Conservation (phyloP, 2,113 vertebrate genomes). For the Colaptes auratus region DNA sequence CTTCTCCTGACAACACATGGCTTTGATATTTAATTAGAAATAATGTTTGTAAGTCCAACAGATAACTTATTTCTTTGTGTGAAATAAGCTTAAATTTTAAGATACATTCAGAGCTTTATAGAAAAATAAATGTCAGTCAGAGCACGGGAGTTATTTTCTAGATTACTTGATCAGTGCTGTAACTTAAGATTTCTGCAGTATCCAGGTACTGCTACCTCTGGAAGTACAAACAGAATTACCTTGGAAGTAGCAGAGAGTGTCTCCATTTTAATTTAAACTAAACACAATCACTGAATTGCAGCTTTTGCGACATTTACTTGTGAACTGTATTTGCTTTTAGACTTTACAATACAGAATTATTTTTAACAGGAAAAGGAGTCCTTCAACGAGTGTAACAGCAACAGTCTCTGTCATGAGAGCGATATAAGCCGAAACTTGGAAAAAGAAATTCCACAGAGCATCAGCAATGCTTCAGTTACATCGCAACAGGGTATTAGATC, state of each 20-base stretch:
- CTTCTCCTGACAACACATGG: too few species aligned
- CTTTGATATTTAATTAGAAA: too few species aligned
- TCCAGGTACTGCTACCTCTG: neutral
- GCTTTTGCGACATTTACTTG: neutral
- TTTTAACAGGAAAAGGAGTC: slow-evolving; percentile 63
- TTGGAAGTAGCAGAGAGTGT: fast-evolving
- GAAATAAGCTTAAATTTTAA: too few species aligned
- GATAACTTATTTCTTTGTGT: too few species aligned
- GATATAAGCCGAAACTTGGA: slow-evolving; percentile 80
- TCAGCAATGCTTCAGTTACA: slow-evolving; percentile 68
- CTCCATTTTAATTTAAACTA: neutral
- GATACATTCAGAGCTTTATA: too few species aligned
- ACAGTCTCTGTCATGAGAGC: slow-evolving; percentile 67
- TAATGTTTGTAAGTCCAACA: too few species aligned
- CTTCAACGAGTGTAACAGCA: slow-evolving; percentile 76
- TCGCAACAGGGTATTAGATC: slow-evolving; percentile 73
- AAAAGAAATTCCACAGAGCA: slow-evolving; percentile 69
- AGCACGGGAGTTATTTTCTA: too few species aligned
- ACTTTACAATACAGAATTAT: neutral
- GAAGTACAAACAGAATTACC: neutral
- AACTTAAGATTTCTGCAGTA: too few species aligned
- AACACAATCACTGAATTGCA: neutral
- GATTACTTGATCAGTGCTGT: too few species aligned
- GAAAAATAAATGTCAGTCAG: too few species aligned
- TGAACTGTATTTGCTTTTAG: neutral